Base-by-base conservation (phyloP, 1,140 invertebrate genomes). In the Macrobrachium rosenbergii region DNA sequence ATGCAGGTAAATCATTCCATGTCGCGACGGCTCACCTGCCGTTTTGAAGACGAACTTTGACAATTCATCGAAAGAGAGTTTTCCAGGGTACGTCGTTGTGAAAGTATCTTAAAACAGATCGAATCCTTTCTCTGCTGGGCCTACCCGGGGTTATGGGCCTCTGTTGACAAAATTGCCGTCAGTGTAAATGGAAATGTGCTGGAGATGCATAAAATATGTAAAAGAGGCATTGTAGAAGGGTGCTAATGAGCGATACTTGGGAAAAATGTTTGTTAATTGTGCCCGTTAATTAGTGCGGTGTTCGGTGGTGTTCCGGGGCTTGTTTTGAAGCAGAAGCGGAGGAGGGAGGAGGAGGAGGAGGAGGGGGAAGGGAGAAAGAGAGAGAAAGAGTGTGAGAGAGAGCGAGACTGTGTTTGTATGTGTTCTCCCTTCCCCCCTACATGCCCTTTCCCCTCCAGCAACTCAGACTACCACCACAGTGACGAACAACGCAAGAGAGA, bases 201-300 rank as follows among this genome's bases (percentile, higher is more conserved):
- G 85, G 85, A 87, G 85, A 87, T 87, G 85, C 85, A 87, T 87
- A 87, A 87, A 87, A 87, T 87, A 87, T 87, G 85, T 87, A 87
- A 87, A 87, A 87, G 85, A 87, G 69, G n/a, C 37, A 72, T 52
- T 23, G 69, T 72, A 72, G 85, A 87, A 79, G 85, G 85, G 85
- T 82, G 85, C 79, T 87, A 87, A 87, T 87, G 85, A 87, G 85
- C 85, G 78, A 87, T 87, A 69, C 85, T 64, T 64, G 67, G 78
- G 52, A 79, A 87, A 87, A 87, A 87, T 87, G 85, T 87, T 81
- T 87, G 85, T 87, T 87, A 87, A 87, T 87, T 87, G 85, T 87
- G 85, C 85, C n/a, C 37, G 85, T 79, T 87, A 87, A 87, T 87
- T 87, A 87, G 75, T 80, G 69, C 43, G 23, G 45, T 37, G 59